Conservation (phyloP, 2,113 vertebrate species). For the Austrofundulus limnaeus region DNA sequence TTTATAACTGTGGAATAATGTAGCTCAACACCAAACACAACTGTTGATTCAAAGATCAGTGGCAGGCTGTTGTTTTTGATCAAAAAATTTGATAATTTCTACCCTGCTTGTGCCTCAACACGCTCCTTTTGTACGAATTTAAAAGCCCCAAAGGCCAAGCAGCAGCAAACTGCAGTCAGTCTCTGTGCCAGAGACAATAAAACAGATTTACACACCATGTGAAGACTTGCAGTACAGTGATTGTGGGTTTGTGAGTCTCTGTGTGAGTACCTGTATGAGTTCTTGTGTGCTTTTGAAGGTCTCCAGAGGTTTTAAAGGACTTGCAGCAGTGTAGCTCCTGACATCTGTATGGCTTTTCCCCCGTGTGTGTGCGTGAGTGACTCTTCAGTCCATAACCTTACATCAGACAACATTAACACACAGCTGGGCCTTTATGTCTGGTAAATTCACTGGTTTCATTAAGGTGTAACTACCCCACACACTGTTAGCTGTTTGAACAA, state of each 20-base stretch:
- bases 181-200: too few species aligned
- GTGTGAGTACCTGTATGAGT: slow-evolving; percentile 90
- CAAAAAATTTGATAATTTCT: too few species aligned
- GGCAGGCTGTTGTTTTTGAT: too few species aligned
- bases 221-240: not conserved
- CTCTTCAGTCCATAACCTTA: slow-evolving; percentile 95
- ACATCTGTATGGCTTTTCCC: slow-evolving; percentile 97
- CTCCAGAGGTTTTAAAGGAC: slow-evolving; percentile 98
- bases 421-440: not conserved
- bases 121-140: too few species aligned
- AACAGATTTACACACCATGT: not conserved
- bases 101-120: too few species aligned
- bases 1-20: not conserved
- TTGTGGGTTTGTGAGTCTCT: not conserved
- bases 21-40: not conserved
- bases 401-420: not conserved
- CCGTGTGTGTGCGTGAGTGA: slow-evolving; percentile 95
- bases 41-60: too few species aligned
- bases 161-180: too few species aligned
- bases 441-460: not conserved
- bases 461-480: too few species aligned
- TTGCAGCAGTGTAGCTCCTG: slow-evolving; percentile 95
- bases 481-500: not conserved
- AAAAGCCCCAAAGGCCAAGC: too few species aligned
- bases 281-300: slow-evolving; percentile 96